Base-by-base conservation (phyloP, 2,797 vertebrate genomes). In the Crossoptilon crossoptilon region DNA sequence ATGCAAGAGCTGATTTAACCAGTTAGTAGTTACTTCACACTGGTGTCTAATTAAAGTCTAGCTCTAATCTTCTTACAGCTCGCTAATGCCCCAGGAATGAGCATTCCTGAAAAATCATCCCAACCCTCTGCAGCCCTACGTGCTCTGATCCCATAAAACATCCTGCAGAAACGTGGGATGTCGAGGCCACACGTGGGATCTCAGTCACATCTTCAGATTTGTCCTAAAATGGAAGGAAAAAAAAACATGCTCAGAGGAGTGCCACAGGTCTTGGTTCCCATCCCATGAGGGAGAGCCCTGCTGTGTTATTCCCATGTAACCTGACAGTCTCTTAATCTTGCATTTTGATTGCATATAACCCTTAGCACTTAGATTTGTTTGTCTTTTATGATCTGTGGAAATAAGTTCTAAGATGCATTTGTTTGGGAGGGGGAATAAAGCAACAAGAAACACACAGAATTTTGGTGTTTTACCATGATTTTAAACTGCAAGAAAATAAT, bases 321-420 rank as follows among this genome's bases (percentile, higher is more conserved):
- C 70, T 81, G 58, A 7, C 83, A 37, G 16, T 69, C 55, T 77
- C 84, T 69, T 41, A 51, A 76, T 33, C 59, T 86, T 22, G 18
- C n/a, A 81, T 84, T 24, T 71, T 75, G 14, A 80, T 88, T 81
- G 17, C n/a, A 73, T 80, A 59, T 70, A 16, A 11, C 46, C 35
- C 11, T 16, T 29, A 12, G 56, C 74, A 41, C 29, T 90, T 77
- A 71, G 35, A 64, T 91, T 68, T 64, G 53, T 70, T 88, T 67
- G 63, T 58, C 26, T 85, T 85, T 93, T 85, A 72, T 77, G 78
- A 59, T 62, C 87, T 80, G 69, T 87, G 87, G 87, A 72, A 85
- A 75, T 37, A 33, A 67, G 37, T 82, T 70, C 78, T 56, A 13
- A 53, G 62, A 87, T 10, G 39, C 18, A 9, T 4, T 3, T 88